Percentiles rank a stretch among this genome's conserved stretches.
Evolutionary conservation across 2,888 invertebrate species (phyloP).

Genomic region (Ceramica pisi): DNA sequence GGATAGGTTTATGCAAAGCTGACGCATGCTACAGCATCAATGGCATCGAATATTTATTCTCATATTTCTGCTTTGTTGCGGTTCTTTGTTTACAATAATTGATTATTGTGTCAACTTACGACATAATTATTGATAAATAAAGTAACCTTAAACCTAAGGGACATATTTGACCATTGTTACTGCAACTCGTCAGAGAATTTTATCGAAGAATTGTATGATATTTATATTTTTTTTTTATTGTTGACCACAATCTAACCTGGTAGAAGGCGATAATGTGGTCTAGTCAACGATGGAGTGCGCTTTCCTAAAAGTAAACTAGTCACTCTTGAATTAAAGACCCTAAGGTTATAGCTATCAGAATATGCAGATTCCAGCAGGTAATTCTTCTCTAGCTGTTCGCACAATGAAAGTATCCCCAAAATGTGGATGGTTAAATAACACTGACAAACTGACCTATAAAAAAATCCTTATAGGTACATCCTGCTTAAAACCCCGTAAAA

Average conservation of each 20-base stretch:
- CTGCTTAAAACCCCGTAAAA: not conserved
- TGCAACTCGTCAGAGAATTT: not conserved
- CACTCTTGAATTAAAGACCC: too few species aligned
- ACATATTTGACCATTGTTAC: not conserved
- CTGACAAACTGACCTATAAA: not conserved
- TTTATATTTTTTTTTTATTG: too few species aligned
- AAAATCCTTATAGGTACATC: not conserved
- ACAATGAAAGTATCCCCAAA: too few species aligned
- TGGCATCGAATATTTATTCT: conserved; percentile 29
- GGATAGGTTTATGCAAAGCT: conserved; percentile 77
- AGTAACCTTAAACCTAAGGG: not conserved
- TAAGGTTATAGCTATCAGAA: too few species aligned
- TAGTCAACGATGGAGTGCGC: too few species aligned
- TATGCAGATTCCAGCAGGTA: too few species aligned
- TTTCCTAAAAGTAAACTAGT: too few species aligned
- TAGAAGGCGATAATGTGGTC: too few species aligned
- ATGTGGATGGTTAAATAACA: too few species aligned
- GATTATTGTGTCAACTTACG: not conserved
- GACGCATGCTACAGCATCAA: conserved; percentile 52
- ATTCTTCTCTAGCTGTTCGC: too few species aligned
- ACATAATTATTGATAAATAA: not conserved
- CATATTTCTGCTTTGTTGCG: conserved; percentile 31
- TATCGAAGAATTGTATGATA: not conserved
- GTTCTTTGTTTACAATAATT: conserved; percentile 43
- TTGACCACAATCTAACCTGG: too few species aligned